phyloP scores from a whole-genome alignment of 2,113 vertebrate species.

The Dipodomys merriami region DNA sequence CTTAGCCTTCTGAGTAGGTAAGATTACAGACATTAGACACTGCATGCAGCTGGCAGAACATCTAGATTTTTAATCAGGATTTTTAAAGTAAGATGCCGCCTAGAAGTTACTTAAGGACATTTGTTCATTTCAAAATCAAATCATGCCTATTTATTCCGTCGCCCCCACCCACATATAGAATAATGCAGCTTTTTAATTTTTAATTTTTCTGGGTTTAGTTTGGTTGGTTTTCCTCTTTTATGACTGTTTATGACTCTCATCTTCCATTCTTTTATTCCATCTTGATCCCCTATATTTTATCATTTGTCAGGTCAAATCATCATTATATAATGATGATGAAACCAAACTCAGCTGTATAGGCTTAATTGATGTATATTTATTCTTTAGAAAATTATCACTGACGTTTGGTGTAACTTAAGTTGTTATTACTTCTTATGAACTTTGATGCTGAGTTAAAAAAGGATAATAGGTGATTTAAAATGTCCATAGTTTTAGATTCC shows the following conservation, averaged over 20 bases:
- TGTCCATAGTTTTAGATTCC: neutral
- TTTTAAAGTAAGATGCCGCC: constrained; percentile 81
- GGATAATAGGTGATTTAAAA: neutral
- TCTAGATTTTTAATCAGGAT: constrained; percentile 58
- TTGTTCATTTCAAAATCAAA: constrained; percentile 53
- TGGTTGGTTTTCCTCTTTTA: neutral
- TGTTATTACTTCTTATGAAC: constrained; percentile 19
- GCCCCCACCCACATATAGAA: neutral
- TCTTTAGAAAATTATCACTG: neutral
- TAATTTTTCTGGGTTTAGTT: neutral
- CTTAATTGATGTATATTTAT: constrained; percentile 37
- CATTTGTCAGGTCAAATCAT: constrained; percentile 24
- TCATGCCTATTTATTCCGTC: neutral
- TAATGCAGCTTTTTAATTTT: neutral
- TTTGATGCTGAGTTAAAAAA: constrained; percentile 17
- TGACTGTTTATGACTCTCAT: neutral
- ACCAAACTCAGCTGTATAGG: neutral
- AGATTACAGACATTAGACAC: too few relatives aligned
- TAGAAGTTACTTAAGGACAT: constrained; percentile 72
- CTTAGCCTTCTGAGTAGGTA: too few relatives aligned
- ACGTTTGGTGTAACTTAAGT: neutral
- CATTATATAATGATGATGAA: constrained; percentile 42
- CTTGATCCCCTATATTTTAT: neutral
- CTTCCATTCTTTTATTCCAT: neutral
- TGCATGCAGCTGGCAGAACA: too few relatives aligned